phyloP scores from a whole-genome alignment of 2,888 invertebrate species.

The Lycophotia porphyrea region DNA sequence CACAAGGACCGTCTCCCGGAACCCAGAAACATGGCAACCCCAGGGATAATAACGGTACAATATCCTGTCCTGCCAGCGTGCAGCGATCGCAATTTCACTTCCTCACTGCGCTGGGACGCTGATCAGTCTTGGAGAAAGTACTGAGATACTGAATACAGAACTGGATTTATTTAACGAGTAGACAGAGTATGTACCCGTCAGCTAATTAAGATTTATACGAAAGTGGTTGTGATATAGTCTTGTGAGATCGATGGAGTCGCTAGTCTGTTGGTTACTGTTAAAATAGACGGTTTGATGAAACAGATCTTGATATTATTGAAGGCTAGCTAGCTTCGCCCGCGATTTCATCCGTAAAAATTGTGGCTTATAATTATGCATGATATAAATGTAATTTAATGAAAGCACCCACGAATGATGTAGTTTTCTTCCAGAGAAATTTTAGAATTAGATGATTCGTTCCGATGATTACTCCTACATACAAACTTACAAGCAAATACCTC shows the following conservation, averaged over 20 bases:
- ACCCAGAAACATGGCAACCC: not conserved
- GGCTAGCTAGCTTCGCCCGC: too few species aligned
- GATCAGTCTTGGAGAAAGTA: conserved; percentile 59
- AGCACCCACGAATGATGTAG: too few species aligned
- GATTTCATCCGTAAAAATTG: too few species aligned
- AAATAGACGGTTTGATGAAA: not conserved
- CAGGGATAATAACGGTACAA: conserved; percentile 48
- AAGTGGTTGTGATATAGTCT: conserved; percentile 6
- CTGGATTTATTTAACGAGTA: conserved; percentile 47
- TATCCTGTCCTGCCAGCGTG: conserved; percentile 57
- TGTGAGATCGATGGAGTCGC: not conserved
- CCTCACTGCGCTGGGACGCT: conserved; percentile 35
- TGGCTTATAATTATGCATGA: too few species aligned
- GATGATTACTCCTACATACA: too few species aligned
- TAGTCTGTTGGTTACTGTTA: not conserved
- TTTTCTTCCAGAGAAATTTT: too few species aligned
- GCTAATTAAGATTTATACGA: conserved; percentile 41
- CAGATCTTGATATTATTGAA: not conserved
- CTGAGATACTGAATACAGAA: conserved; percentile 42
- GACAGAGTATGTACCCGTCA: not conserved
- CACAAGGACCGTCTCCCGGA: not conserved
- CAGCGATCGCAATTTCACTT: conserved; percentile 65
- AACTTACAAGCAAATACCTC: too few species aligned
- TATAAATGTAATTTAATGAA: too few species aligned
- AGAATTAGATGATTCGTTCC: too few species aligned